Percentiles rank a stretch among this genome's conserved stretches.
Conservation (phyloP, 2,797 vertebrate species). For the Characodon lateralis region DNA sequence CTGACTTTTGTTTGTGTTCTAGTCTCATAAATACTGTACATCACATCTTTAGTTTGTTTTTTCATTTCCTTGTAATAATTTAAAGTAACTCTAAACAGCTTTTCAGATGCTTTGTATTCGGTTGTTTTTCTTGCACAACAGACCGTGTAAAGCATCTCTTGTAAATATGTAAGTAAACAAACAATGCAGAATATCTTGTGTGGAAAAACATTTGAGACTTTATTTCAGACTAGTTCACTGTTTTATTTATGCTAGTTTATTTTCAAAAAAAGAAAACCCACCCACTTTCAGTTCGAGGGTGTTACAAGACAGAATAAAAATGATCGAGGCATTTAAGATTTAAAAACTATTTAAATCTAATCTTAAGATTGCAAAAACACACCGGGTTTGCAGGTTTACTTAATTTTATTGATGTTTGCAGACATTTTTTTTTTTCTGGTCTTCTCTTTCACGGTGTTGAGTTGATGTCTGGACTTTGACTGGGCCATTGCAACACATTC, state of each 20-base stretch:
- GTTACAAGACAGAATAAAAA: neutral
- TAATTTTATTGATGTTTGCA: neutral
- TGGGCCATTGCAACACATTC: neutral
- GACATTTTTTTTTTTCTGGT: neutral
- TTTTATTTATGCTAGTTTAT: slow-evolving; percentile 15
- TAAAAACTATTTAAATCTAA: neutral
- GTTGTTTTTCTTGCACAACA: slow-evolving; percentile 40
- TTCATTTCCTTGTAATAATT: slow-evolving; percentile 20
- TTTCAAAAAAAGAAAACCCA: too few relatives aligned
- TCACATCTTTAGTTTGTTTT: slow-evolving; percentile 10
- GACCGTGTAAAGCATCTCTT: slow-evolving; percentile 47
- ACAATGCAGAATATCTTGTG: slow-evolving; percentile 49
- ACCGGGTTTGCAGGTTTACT: neutral
- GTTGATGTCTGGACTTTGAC: neutral
- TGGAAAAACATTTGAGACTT: slow-evolving; percentile 69
- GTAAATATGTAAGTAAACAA: slow-evolving; percentile 78
- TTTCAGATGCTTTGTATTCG: slow-evolving; percentile 20
- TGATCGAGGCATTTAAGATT: neutral
- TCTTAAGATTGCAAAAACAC: neutral
- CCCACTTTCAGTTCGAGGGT: neutral
- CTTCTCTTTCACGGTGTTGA: neutral
- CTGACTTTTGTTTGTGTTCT: slow-evolving; percentile 9
- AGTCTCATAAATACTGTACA: neutral
- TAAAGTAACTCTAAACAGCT: slow-evolving; percentile 15
- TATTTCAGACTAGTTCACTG: slow-evolving; percentile 27